Evolutionary conservation across 2,888 invertebrate genomes (phyloP).

Genomic region (Thelaira solivaga): DNA sequence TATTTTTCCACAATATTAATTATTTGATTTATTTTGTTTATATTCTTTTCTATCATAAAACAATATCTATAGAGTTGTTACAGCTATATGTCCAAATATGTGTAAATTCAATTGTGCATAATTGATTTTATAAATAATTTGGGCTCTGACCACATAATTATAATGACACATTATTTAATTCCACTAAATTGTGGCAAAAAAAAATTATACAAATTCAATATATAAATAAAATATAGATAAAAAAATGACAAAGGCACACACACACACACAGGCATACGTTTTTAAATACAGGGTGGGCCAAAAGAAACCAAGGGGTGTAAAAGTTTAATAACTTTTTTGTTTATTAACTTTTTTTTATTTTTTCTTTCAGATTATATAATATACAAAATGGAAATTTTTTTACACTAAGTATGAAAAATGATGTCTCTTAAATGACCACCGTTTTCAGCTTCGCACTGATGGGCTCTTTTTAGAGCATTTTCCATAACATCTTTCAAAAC

Average conservation of each 20-base stretch:
- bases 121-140: slow-evolving; percentile 47
- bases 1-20: background rate
- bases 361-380: no score
- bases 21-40: slow-evolving; percentile 1
- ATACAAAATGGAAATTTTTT: no score
- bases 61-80: no score
- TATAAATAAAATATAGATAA: background rate
- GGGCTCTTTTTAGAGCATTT: no score
- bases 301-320: no score
- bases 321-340: no score
- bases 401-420: no score
- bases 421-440: no score
- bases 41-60: background rate
- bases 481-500: no score
- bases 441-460: no score
- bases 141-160: slow-evolving; percentile 53
- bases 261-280: no score
- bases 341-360: no score
- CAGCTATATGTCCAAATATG: background rate
- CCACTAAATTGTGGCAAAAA: slow-evolving; percentile 55
- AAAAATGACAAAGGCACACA: background rate
- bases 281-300: background rate
- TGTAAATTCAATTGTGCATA: slow-evolving; percentile 20
- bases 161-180: slow-evolving; percentile 57
- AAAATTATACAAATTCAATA: background rate